A percentile compares a stretch with the other conserved stretches of the same genome.
Evolutionary conservation across 2,888 invertebrate species (phyloP).

Genomic region (Synergus itoensis): DNA sequence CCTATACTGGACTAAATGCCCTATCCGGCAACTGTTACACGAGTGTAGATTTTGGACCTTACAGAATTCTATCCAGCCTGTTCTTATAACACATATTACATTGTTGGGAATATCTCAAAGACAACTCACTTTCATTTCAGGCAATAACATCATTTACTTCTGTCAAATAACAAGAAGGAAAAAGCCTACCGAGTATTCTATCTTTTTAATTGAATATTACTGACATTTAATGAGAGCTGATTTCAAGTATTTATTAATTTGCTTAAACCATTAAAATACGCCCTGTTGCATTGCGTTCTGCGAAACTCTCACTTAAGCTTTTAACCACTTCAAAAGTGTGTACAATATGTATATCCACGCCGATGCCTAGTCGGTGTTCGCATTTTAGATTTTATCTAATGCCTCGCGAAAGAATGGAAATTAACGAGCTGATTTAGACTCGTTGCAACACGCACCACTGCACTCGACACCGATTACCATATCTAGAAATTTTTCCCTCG

Average conservation of each 20-base stretch:
- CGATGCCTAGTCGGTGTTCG: background rate
- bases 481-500: background rate
- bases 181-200: background rate
- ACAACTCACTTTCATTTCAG: background rate
- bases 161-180: background rate
- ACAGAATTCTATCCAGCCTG: background rate
- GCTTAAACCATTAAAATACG: background rate
- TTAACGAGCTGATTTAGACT: slow-evolving; percentile 65
- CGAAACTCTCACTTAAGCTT: slow-evolving; percentile 52
- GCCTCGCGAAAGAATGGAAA: slow-evolving; percentile 65
- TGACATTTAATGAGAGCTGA: too few relatives aligned
- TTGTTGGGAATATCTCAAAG: background rate
- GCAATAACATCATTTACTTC: background rate
- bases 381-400: slow-evolving; percentile 64
- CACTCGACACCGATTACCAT: background rate
- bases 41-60: slow-evolving; percentile 30
- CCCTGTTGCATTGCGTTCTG: slow-evolving; percentile 31
- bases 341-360: slow-evolving; percentile 52
- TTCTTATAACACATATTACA: background rate
- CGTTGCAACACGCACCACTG: slow-evolving; percentile 53
- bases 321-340: slow-evolving; percentile 52
- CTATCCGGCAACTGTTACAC: slow-evolving; percentile 11
- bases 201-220: background rate
- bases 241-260: too few relatives aligned
- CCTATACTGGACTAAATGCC: slow-evolving; percentile 5